Conservation (phyloP, 2,797 vertebrate genomes). For the Fringilla coelebs region DNA sequence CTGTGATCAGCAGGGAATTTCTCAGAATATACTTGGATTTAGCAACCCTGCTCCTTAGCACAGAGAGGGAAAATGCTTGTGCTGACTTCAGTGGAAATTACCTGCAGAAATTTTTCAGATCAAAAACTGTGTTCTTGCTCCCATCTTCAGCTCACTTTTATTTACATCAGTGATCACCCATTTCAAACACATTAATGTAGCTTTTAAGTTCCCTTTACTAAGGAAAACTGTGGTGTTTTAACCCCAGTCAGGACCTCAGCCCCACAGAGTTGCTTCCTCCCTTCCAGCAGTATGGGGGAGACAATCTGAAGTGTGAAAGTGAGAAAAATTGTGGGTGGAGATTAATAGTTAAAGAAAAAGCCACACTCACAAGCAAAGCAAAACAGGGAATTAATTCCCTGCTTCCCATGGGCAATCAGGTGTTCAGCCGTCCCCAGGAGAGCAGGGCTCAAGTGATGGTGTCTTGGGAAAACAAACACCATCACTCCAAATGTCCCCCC, state of each 20-base stretch:
- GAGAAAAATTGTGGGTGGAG: not conserved
- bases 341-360: not conserved
- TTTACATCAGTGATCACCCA: not conserved
- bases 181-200: not conserved
- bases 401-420: not conserved
- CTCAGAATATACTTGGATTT: not conserved
- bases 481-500: not conserved
- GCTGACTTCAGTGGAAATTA: not conserved
- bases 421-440: not conserved
- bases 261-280: not conserved
- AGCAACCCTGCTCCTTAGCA: not conserved
- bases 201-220: not conserved
- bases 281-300: not conserved
- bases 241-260: not conserved
- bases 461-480: not conserved
- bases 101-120: not conserved
- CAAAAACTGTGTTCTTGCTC: not conserved
- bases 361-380: not conserved
- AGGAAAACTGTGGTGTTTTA: not conserved
- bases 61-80: not conserved
- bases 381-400: not conserved
- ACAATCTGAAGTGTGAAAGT: not conserved
- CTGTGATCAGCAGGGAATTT: not conserved
- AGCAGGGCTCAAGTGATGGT: accelerated
- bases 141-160: not conserved